These are phyloP conservation scores for Leucozona laternaria DNA, from an alignment of 2,888 invertebrate genomes.

Conservation along the genomic window DNA sequence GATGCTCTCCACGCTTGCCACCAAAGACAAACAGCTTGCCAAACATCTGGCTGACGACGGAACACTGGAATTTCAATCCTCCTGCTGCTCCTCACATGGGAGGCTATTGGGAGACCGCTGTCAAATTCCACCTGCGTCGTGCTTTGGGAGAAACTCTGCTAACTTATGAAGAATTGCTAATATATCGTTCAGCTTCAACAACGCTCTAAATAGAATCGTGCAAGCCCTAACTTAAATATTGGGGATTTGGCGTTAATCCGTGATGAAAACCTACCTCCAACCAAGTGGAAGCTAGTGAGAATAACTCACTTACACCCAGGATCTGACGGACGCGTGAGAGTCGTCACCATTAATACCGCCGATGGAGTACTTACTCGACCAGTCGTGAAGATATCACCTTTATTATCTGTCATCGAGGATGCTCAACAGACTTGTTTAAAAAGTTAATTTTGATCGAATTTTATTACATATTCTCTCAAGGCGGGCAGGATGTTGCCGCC, in stretches of 20 bases:
- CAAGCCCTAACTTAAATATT: background rate
- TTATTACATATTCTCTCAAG: too few species aligned
- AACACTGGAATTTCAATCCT: constrained; percentile 38
- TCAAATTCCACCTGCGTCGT: constrained; percentile 26
- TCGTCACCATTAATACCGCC: too few species aligned
- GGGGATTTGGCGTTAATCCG: constrained; percentile 32
- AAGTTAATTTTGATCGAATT: too few species aligned
- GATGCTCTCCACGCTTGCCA: background rate
- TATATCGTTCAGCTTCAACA: constrained; percentile 36
- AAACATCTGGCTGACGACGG: constrained; percentile 18
- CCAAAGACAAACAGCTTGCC: background rate
- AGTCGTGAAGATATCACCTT: too few species aligned
- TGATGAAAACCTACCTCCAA: too few species aligned
- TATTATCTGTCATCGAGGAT: too few species aligned
- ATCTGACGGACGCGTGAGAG: too few species aligned
- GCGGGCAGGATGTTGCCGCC: too few species aligned
- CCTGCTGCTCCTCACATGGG: constrained; percentile 45
- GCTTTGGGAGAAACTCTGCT: background rate
- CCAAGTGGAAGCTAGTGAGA: too few species aligned
- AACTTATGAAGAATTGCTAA: constrained; percentile 30
- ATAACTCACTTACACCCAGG: too few species aligned
- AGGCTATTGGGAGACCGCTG: constrained; percentile 35
- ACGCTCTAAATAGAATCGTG: constrained; percentile 17
- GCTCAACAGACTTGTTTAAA: too few species aligned
- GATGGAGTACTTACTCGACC: too few species aligned